These are phyloP conservation scores for Bombus waltoni DNA, from an alignment of 1,140 invertebrate genomes.

Conservation along the genomic window DNA sequence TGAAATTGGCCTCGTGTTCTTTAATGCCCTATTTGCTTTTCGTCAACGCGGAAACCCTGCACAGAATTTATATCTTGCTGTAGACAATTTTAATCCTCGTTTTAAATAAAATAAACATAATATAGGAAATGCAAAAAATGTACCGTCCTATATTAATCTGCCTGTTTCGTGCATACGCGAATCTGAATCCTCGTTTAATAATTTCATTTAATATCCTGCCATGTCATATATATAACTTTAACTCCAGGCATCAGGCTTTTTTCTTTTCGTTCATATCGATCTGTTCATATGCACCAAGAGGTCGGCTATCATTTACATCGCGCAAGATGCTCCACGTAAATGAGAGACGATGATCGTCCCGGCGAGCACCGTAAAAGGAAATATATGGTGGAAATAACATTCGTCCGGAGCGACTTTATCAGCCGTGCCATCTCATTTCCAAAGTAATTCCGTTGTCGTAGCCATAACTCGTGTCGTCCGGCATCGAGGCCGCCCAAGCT, in stretches of 20 bases:
- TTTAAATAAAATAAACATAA: no score
- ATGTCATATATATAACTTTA: background rate
- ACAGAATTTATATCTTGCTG: background rate
- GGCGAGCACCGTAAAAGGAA: background rate
- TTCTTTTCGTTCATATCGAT: background rate
- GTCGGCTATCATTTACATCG: background rate
- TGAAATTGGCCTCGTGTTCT: background rate
- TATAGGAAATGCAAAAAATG: no score
- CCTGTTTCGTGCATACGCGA: no score
- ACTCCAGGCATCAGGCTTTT: background rate
- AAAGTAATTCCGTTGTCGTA: constrained; percentile 44
- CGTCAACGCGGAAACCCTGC: background rate
- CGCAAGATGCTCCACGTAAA: background rate
- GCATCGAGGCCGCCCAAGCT: background rate
- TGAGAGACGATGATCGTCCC: background rate
- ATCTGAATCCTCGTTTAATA: no score
- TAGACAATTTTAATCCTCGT: background rate
- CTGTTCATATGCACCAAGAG: background rate
- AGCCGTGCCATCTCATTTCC: constrained; percentile 42
- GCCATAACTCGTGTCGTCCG: constrained; percentile 40
- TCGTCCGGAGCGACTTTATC: constrained; percentile 42
- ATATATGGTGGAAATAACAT: background rate
- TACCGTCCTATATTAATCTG: no score
- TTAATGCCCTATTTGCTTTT: background rate
- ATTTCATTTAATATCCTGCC: no score